Base-by-base conservation (phyloP, 1,140 invertebrate genomes). In the Drosophila arawakana region DNA sequence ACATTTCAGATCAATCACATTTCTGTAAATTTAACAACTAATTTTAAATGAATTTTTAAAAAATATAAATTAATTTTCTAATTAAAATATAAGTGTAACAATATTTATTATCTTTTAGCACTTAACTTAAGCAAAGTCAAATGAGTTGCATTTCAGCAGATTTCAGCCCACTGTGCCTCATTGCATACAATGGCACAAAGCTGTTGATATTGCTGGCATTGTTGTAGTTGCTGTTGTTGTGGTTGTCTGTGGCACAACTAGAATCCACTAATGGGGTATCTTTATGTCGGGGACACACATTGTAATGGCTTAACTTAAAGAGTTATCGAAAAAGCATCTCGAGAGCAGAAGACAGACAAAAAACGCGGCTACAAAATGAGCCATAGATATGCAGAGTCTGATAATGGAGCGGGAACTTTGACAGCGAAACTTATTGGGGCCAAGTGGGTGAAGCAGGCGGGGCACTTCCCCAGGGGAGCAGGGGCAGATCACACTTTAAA, bases 301-400 rank as follows among this genome's bases (percentile, higher is more conserved):
- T 85, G 76, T 86, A 81, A 60, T 73, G 74, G 79, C 65, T 47
- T 62, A 81, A 67, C 74, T 85, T 85, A 84, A 78, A 78, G 62
- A 74, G 74, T 81, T 85, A 71, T 70, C 61, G 43, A 58, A 71
- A 69, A 70, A 78, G 54, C 54, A 57, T 57, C 54, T 79, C 78
- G 67, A 68, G 62, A 34, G 35, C 8, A 39, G 7, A 43, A 70
- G 18, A 46, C 8, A 39, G 10, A 43, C 57, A 37, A 41, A 39
- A 61, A 55, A 54, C 13, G 11, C 13, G 11, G 41, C 62, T 21
- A 43, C 41, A 65, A 43, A 54, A 18, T 63, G 50, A 55, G 49
- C 57, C 35, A 34, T 11, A 59, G 59, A 62, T 59, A 69, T 71
- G 61, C 34, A 71, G 61, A 63, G 59, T 34, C 43, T 44, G 59